Evolutionary conservation across 2,113 vertebrate genomes (phyloP).

Genomic region (Carassius gibelio): DNA sequence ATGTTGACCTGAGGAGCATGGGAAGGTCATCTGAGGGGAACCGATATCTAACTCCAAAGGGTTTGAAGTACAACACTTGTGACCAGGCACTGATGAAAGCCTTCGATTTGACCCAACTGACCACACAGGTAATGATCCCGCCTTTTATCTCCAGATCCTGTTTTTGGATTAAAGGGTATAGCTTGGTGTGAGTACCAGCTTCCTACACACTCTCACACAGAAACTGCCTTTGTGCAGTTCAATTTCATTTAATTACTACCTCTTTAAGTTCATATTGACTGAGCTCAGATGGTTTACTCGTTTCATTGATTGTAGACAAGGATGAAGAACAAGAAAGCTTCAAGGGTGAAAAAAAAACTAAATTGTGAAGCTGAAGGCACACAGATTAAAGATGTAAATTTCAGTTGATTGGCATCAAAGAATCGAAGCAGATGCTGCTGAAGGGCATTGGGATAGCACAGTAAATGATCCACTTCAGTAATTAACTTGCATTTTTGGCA

Average conservation of each 20-base stretch:
- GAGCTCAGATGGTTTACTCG: slow-evolving; percentile 28
- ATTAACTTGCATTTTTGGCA: slow-evolving; percentile 35
- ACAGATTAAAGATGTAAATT: slow-evolving; percentile 29
- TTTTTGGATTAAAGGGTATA: slow-evolving; percentile 58
- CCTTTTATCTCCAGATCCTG: slow-evolving; percentile 56
- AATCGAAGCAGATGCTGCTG: slow-evolving; percentile 31
- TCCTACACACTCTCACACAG: slow-evolving; percentile 24
- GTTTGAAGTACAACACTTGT: slow-evolving; percentile 57
- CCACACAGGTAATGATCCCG: slow-evolving; percentile 57
- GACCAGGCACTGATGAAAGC: slow-evolving; percentile 59
- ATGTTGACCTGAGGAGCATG: slow-evolving; percentile 34
- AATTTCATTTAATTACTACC: slow-evolving; percentile 49
- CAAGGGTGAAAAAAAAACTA: not conserved
- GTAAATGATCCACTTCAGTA: slow-evolving; percentile 27
- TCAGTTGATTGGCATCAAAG: slow-evolving; percentile 19
- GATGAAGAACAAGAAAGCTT: slow-evolving; percentile 5
- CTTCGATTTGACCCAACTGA: slow-evolving; percentile 51
- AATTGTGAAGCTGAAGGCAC: slow-evolving; percentile 24
- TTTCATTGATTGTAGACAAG: slow-evolving; percentile 32
- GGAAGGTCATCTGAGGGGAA: slow-evolving; percentile 41
- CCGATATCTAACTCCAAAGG: slow-evolving; percentile 17
- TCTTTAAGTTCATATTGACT: slow-evolving; percentile 47
- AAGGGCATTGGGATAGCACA: slow-evolving; percentile 15
- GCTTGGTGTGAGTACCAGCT: slow-evolving; percentile 34
- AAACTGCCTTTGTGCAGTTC: slow-evolving; percentile 37